These are phyloP conservation scores for Fringilla coelebs DNA, from an alignment of 2,797 vertebrate genomes.

Conservation along the genomic window DNA sequence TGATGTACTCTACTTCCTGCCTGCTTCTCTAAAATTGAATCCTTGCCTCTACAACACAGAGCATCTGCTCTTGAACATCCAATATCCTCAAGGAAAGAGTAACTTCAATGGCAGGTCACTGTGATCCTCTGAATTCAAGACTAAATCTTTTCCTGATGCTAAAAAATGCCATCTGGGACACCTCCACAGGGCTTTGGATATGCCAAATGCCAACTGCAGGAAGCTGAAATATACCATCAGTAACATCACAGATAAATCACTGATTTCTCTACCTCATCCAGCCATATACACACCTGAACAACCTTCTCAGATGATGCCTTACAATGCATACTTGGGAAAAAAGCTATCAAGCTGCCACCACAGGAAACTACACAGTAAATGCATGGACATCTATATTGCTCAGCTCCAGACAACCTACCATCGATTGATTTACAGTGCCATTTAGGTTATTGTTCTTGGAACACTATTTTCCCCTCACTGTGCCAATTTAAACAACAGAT, in stretches of 20 bases:
- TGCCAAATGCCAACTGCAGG: not conserved
- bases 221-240: not conserved
- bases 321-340: not conserved
- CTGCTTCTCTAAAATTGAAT: not conserved
- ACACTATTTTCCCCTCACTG: not conserved
- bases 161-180: not conserved
- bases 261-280: not conserved
- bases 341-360: not conserved
- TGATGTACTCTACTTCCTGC: not conserved
- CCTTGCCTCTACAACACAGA: not conserved
- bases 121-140: not conserved
- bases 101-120: not conserved
- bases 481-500: not conserved
- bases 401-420: not conserved
- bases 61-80: not conserved
- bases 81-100: not conserved
- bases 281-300: not conserved
- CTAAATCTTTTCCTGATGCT: not conserved
- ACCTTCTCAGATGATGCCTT: not conserved
- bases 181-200: not conserved
- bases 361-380: not conserved
- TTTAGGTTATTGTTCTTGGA: not conserved
- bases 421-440: not conserved
- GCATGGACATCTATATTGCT: not conserved
- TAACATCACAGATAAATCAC: not conserved